Conservation (phyloP, 2,113 vertebrate species). For the Rhinichthys klamathensis region DNA sequence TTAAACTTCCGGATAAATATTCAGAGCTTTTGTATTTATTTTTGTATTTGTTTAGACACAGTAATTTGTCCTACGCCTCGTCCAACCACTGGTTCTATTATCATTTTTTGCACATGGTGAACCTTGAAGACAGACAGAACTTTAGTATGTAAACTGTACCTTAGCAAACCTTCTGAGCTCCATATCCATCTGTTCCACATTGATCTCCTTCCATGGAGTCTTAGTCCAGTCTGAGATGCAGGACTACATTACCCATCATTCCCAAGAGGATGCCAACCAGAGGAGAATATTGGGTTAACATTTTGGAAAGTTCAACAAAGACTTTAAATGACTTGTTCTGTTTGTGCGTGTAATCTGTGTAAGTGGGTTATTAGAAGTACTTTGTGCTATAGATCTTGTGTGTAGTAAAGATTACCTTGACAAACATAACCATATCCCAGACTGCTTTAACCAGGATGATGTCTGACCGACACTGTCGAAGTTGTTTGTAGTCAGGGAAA, state of each 20-base stretch:
- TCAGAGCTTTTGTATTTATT: too few relatives aligned
- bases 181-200: constrained; percentile 86
- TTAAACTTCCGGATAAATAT: too few relatives aligned
- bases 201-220: constrained; percentile 86
- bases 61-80: too few relatives aligned
- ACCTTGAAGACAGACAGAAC: not conserved
- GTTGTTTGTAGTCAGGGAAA: constrained; percentile 79
- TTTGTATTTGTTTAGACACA: too few relatives aligned
- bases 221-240: constrained; percentile 86
- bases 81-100: not conserved
- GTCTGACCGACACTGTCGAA: constrained; percentile 76
- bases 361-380: not conserved
- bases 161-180: constrained; percentile 84
- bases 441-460: constrained; percentile 77
- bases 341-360: not conserved
- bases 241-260: constrained; percentile 68
- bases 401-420: constrained; percentile 67
- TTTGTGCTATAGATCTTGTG: not conserved
- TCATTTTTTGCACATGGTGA: not conserved
- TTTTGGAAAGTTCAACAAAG: not conserved
- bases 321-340: not conserved
- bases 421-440: constrained; percentile 79
- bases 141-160: constrained; percentile 58
- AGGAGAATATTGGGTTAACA: constrained; percentile 2
- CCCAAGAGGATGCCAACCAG: constrained; percentile 22